Evolutionary conservation across 2,797 vertebrate species (phyloP).

Genomic region (Iguana delicatissima): DNA sequence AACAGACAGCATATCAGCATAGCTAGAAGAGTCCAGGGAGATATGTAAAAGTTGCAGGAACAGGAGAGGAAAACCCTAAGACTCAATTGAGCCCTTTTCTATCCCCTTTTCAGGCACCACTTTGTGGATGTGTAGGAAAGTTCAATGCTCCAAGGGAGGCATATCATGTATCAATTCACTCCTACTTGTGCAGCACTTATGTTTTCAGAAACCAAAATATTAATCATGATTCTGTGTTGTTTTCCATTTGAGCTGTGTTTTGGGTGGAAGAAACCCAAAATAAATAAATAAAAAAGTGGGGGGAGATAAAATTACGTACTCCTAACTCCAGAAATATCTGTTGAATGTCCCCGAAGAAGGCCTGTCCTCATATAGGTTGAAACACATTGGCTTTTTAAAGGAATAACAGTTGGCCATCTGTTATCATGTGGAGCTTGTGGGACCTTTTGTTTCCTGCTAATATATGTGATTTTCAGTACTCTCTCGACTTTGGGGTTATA

Average conservation of each 20-base stretch:
- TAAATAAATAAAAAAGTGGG: background rate
- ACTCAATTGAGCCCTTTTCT: background rate
- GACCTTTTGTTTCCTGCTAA: too few relatives aligned
- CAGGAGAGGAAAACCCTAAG: too few relatives aligned
- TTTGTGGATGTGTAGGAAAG: background rate
- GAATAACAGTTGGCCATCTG: too few relatives aligned
- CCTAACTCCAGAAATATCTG: background rate
- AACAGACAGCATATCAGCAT: background rate
- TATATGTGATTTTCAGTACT: too few relatives aligned
- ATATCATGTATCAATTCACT: background rate
- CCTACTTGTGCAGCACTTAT: background rate
- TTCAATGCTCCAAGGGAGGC: background rate
- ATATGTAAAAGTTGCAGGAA: background rate
- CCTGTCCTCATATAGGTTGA: slow-evolving; percentile 11
- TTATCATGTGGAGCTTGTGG: too few relatives aligned
- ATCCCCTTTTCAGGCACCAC: background rate
- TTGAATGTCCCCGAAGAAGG: background rate
- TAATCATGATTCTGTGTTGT: background rate
- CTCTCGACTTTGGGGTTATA: too few relatives aligned
- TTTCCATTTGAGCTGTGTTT: background rate
- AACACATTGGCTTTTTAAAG: too few relatives aligned
- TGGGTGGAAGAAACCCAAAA: background rate
- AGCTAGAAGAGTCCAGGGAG: too few relatives aligned
- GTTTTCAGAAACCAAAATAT: background rate
- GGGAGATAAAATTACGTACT: slow-evolving; percentile 16